phyloP scores from a whole-genome alignment of 2,888 invertebrate genomes.

The Himalopsyche anomala region DNA sequence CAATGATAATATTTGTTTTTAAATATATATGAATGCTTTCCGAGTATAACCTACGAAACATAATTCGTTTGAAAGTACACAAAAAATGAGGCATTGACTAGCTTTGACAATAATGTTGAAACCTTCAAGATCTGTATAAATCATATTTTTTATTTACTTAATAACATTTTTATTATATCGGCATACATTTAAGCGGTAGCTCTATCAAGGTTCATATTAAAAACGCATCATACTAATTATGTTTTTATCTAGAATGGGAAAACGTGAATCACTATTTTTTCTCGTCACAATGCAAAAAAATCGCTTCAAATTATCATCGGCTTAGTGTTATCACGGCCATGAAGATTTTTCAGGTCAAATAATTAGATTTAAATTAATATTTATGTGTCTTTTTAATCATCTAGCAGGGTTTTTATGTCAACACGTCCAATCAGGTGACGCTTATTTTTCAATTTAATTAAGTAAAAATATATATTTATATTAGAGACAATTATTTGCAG shows the following conservation, averaged over 20 bases:
- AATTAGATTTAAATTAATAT: background rate
- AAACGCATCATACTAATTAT: slow-evolving; percentile 29
- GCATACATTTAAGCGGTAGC: background rate
- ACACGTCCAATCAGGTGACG: too few relatives aligned
- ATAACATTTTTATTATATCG: slow-evolving; percentile 13
- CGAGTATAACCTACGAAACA: background rate
- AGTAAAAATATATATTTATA: too few relatives aligned
- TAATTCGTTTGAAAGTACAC: slow-evolving; percentile 7
- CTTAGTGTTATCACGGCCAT: background rate
- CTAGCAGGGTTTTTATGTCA: too few relatives aligned
- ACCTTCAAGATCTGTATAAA: background rate
- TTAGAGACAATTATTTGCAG: too few relatives aligned
- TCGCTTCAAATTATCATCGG: background rate
- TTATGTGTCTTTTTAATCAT: too few relatives aligned
- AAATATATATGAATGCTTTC: background rate
- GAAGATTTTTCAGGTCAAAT: background rate
- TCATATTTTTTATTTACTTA: background rate
- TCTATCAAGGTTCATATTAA: slow-evolving; percentile 16
- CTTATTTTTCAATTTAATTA: too few relatives aligned
- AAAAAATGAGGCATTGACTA: background rate
- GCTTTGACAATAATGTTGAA: slow-evolving; percentile 18
- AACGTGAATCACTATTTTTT: slow-evolving; percentile 30
- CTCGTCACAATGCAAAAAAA: background rate
- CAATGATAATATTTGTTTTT: background rate
- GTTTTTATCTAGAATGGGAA: slow-evolving; percentile 5